Evolutionary conservation across 2,113 vertebrate genomes (phyloP), one percentile per base, ranked within the genome.

Genomic region (Chitala chitala): DNA sequence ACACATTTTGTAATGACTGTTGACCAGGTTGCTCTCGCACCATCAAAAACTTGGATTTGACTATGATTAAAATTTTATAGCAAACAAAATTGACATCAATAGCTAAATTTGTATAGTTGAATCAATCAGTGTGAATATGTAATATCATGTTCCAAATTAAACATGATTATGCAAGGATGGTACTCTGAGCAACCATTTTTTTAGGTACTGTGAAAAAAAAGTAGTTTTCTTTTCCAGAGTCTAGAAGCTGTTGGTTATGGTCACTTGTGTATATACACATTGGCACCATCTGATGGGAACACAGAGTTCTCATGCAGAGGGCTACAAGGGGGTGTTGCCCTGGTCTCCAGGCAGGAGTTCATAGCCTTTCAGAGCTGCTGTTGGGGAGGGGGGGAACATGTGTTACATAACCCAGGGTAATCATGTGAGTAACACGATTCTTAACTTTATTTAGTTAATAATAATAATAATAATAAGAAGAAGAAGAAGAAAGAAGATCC

Each of bases 1-100:
- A 42, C n/a, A 48, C 20, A 48, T 68, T 29, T 63, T 68, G 40
- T 46, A 46, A 68, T 68, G 64, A 46, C 44, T 46, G 22, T 38
- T 48, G 42, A 46, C 64, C 38, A 46, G 38, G 40, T 29, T 26
- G 20, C 38, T 46, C 38, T 15, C 42, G 29, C 12, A 26, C 12
- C 42, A 65, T 5, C 5, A n/a, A 65, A 2, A 36, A 65, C 38
- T 15, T 31, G 9, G 13, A 3, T 59, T 13, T 59, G 48, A 15
- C 2, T 20, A 8, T 2, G 12, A 15, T 51, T n/a, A 7, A 48
- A 48, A 31, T 66, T 44, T 13, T 44, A 63, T 20, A 5, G 1
- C 29, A 17, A 4, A 12, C 17, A 17, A 61, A 61, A 8, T 29
- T 38, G 31, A 36, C n/a, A 38, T 13, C 31, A 63, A 63, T 63